These are phyloP conservation scores for Drosophila pseudoobscura DNA, from an alignment of 1,140 invertebrate genomes.

Conservation along the genomic window DNA sequence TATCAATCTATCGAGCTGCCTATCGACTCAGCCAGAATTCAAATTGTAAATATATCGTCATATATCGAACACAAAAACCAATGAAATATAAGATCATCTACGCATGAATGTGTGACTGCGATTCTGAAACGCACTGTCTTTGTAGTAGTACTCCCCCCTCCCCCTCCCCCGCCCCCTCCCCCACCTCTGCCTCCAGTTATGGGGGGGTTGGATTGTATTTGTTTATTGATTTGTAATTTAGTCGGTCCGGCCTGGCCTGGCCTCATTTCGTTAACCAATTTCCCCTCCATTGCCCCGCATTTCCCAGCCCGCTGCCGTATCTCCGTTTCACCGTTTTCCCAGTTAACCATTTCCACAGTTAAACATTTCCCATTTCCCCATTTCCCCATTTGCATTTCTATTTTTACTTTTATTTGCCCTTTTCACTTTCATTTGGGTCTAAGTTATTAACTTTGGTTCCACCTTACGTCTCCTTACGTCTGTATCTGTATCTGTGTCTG, in stretches of 20 bases:
- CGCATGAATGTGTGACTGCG: background rate
- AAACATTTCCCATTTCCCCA: conserved; percentile 5
- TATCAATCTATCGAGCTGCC: too few species aligned
- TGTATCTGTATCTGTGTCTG: conserved; percentile 1
- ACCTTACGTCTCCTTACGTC: conserved; percentile 28
- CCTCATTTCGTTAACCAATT: conserved; percentile 35
- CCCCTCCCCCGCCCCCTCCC: too few species aligned
- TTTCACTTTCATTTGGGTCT: conserved; percentile 63
- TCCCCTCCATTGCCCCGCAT: conserved; percentile 6
- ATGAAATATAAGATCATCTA: too few species aligned
- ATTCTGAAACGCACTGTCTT: conserved; percentile 14
- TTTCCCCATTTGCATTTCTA: conserved; percentile 45
- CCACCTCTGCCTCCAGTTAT: background rate
- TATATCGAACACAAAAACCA: too few species aligned
- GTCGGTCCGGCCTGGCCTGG: conserved; percentile 21
- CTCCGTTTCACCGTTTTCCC: background rate
- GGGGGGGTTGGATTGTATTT: conserved; percentile 24
- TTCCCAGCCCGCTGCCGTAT: background rate
- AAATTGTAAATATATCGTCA: too few species aligned
- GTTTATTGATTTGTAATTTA: conserved; percentile 71
- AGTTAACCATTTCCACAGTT: conserved; percentile 17
- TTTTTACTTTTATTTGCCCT: conserved; percentile 54
- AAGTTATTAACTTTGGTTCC: conserved; percentile 60
- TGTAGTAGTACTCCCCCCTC: too few species aligned
- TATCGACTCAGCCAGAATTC: too few species aligned